Conservation (phyloP, 2,797 vertebrate genomes). For the Pantherophis alleghaniensis region DNA sequence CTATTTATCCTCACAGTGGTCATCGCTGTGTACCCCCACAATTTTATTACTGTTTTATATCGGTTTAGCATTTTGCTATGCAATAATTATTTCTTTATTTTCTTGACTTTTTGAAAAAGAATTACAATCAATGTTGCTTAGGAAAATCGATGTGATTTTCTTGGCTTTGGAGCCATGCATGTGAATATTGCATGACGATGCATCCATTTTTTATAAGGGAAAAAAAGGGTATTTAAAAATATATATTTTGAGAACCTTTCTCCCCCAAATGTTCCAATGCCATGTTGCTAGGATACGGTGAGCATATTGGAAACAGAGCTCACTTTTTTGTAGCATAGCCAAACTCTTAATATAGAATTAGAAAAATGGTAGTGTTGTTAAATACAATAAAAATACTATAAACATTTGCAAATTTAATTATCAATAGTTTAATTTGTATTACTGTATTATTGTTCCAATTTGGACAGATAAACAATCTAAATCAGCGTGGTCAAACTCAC, state of each 20-base stretch:
- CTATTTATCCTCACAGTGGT: not conserved
- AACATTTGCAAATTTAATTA: not conserved
- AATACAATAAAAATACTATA: not conserved
- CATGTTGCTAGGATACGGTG: not conserved
- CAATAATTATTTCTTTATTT: slow-evolving; percentile 4
- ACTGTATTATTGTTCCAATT: not conserved
- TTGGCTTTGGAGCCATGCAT: not conserved
- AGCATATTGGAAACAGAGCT: not conserved
- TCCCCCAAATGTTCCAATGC: not conserved
- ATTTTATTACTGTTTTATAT: not conserved
- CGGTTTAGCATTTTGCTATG: not conserved
- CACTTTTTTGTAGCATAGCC: not conserved
- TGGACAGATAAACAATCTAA: not conserved
- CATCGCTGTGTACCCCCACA: not conserved
- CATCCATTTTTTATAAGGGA: not conserved
- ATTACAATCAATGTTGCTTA: not conserved
- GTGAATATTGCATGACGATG: not conserved
- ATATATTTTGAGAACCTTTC: not conserved
- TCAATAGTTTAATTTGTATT: not conserved
- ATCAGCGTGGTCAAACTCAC: too few relatives aligned
- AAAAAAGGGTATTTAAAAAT: not conserved
- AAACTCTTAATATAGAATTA: not conserved
- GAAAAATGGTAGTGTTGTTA: not conserved
- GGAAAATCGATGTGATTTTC: not conserved
- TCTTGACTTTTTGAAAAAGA: not conserved